Evolutionary conservation across 2,113 vertebrate genomes (phyloP).

Genomic region (Sisor rabdophorus): DNA sequence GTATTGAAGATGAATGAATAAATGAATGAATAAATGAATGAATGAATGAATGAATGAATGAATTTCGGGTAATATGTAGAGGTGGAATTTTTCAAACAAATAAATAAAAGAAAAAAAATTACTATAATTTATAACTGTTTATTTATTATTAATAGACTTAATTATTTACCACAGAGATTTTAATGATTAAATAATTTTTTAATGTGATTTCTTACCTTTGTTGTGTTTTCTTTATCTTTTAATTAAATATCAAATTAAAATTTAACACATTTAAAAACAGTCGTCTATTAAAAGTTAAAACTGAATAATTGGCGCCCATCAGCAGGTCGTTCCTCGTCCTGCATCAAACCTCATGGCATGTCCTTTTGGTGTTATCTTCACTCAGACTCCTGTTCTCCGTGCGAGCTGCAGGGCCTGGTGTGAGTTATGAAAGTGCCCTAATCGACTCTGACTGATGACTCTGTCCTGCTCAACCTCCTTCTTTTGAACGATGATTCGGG

Average conservation of each 20-base stretch:
- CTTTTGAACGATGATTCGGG: constrained; percentile 10
- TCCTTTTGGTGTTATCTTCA: background rate
- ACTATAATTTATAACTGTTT: background rate
- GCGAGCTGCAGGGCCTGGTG: background rate
- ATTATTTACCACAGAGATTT: background rate
- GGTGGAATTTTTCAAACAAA: background rate
- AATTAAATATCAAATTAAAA: background rate
- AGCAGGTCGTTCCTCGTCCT: background rate
- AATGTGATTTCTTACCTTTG: background rate
- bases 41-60: no score
- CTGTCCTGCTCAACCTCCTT: constrained; percentile 12
- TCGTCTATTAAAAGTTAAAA: background rate
- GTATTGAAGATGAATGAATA: no score
- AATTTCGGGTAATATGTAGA: no score
- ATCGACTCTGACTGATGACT: constrained; percentile 18
- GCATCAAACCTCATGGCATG: background rate
- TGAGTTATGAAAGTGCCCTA: constrained; percentile 11
- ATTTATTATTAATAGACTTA: background rate
- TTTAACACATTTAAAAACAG: no score
- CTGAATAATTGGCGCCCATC: background rate
- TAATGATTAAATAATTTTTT: background rate
- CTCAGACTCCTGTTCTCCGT: background rate
- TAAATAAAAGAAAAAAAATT: background rate
- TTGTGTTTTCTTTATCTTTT: background rate
- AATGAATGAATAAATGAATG: no score